Conservation (phyloP, 2,797 vertebrate genomes). For the Esox lucius region DNA sequence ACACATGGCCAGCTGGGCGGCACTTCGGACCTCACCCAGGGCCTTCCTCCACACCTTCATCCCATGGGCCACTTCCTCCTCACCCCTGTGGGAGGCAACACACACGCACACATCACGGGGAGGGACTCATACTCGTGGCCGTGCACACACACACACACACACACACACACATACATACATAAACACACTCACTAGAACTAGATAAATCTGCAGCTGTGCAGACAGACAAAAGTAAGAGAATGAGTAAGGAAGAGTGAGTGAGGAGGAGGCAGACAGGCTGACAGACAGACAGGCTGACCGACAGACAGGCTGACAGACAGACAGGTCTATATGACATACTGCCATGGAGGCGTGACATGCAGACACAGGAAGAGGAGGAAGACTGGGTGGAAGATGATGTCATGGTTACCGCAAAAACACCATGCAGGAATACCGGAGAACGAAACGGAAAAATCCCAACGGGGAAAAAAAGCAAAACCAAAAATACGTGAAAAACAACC, state of each 20-base stretch:
- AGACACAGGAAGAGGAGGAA: slow-evolving; percentile 44
- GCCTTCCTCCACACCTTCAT: slow-evolving; percentile 98
- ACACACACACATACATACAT: background rate
- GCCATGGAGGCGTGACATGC: slow-evolving; percentile 72
- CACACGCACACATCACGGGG: slow-evolving; percentile 1
- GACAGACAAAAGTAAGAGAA: slow-evolving; percentile 60
- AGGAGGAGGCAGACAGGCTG: slow-evolving; percentile 14
- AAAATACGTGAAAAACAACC: background rate
- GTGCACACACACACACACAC: slow-evolving; percentile 16
- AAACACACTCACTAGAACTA: slow-evolving; percentile 20
- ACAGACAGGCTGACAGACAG: slow-evolving; percentile 36
- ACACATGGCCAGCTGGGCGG: slow-evolving; percentile 96
- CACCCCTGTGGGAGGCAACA: slow-evolving; percentile 74
- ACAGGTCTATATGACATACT: slow-evolving; percentile 70
- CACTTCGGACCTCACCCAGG: slow-evolving; percentile 89
- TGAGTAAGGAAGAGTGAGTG: slow-evolving; percentile 19
- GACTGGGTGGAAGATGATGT: slow-evolving; percentile 62
- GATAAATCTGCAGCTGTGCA: slow-evolving; percentile 66
- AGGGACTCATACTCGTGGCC: slow-evolving; percentile 11
- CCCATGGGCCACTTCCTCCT: slow-evolving; percentile 97
- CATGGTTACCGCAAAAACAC: slow-evolving; percentile 63
- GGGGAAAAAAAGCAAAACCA: background rate
- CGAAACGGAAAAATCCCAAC: slow-evolving; percentile 73
- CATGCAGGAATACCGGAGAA: slow-evolving; percentile 78
- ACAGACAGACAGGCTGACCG: slow-evolving; percentile 43